A percentile compares a stretch with the other conserved stretches of the same genome.
Conservation (phyloP, 1,140 invertebrate genomes). For the Aphelinus certus region DNA sequence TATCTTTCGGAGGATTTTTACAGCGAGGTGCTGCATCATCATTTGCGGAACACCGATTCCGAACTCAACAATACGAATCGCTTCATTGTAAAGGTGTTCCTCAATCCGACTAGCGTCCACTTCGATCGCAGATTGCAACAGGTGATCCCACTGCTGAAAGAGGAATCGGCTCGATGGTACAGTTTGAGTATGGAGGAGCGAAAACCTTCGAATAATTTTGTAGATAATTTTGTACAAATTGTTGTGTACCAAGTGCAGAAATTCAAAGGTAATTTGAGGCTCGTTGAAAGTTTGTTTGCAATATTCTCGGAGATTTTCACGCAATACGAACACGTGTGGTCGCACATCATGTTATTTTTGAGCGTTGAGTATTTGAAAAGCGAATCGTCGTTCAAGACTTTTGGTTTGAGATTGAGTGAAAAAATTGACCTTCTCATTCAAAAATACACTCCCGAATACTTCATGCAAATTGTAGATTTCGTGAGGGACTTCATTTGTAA, state of each 20-base stretch:
- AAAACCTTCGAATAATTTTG: conserved; percentile 13
- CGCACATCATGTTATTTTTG: conserved; percentile 42
- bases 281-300: conserved; percentile 36
- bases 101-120: conserved; percentile 25
- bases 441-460: conserved; percentile 34
- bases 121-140: conserved; percentile 17
- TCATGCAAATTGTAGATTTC: conserved; percentile 32
- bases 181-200: conserved; percentile 16
- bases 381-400: conserved; percentile 17
- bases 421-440: conserved; percentile 30
- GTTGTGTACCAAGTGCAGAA: conserved; percentile 21
- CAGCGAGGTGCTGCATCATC: conserved; percentile 32
- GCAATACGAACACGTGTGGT: conserved; percentile 31
- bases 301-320: conserved; percentile 28
- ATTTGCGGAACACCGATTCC: conserved; percentile 22
- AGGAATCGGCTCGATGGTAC: conserved; percentile 19
- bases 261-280: conserved; percentile 20
- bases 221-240: conserved; percentile 9
- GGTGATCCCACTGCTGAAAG: background rate
- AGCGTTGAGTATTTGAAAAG: conserved; percentile 18
- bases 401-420: conserved; percentile 28
- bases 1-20: conserved; percentile 39
- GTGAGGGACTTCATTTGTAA: conserved; percentile 22
- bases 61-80: background rate
- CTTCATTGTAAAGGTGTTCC: conserved; percentile 28